A percentile compares a stretch with the other conserved stretches of the same genome.
Evolutionary conservation across 1,140 invertebrate genomes (phyloP).

Genomic region (Harlomillsia oculata): DNA sequence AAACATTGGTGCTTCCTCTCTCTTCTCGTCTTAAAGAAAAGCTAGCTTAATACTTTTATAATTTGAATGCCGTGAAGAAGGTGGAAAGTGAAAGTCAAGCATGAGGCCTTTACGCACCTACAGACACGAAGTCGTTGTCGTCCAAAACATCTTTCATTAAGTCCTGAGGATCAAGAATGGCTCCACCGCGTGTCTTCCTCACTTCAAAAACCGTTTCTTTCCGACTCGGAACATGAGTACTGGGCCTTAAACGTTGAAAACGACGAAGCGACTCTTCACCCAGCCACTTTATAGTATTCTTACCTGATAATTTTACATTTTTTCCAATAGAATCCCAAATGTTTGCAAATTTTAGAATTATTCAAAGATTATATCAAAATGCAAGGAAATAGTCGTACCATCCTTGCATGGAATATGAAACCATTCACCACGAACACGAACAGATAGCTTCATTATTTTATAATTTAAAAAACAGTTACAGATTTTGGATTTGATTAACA

Average conservation of each 20-base stretch:
- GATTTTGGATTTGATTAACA: no score
- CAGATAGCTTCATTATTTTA: slow-evolving; percentile 53
- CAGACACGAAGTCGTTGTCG: slow-evolving; percentile 55
- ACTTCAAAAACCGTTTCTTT: slow-evolving; percentile 47
- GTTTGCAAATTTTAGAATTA: background rate
- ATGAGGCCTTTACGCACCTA: slow-evolving; percentile 41
- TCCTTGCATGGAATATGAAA: slow-evolving; percentile 53
- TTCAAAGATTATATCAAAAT: background rate
- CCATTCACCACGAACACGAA: slow-evolving; percentile 52
- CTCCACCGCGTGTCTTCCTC: slow-evolving; percentile 52
- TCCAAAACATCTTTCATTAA: slow-evolving; percentile 49
- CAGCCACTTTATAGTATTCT: slow-evolving; percentile 47
- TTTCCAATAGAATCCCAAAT: no score
- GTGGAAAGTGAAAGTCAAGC: background rate
- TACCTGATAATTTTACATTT: no score
- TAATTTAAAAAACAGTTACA: no score
- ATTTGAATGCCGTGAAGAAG: no score
- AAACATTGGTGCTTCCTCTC: no score
- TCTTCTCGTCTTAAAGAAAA: no score
- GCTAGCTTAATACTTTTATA: no score
- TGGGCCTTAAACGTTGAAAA: slow-evolving; percentile 44
- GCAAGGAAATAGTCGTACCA: slow-evolving; percentile 38
- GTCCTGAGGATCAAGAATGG: slow-evolving; percentile 53
- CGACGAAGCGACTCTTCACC: slow-evolving; percentile 49
- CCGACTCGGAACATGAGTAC: slow-evolving; percentile 34